Evolutionary conservation across 2,888 invertebrate species (phyloP).

Genomic region (Ormia ochracea): DNA sequence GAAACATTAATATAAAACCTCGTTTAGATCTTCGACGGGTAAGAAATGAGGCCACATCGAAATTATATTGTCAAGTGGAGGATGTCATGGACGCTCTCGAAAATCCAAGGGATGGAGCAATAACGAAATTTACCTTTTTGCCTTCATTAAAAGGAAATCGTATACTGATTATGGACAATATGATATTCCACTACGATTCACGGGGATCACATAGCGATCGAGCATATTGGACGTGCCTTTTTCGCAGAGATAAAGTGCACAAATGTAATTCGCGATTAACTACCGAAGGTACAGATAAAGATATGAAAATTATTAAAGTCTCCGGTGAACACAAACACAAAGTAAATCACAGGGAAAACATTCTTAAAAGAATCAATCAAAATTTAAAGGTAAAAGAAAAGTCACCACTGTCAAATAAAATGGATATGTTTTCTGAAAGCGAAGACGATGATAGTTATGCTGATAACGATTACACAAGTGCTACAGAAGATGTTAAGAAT

Average conservation of each 20-base stretch:
- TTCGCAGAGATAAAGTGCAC: slow-evolving; percentile 68
- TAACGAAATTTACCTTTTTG: slow-evolving; percentile 69
- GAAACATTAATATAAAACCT: slow-evolving; percentile 8
- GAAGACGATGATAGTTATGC: slow-evolving; percentile 18
- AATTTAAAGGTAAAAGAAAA: slow-evolving; percentile 39
- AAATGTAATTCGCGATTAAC: slow-evolving; percentile 71
- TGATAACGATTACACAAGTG: slow-evolving; percentile 2
- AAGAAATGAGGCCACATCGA: slow-evolving; percentile 47
- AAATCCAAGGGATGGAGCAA: slow-evolving; percentile 50
- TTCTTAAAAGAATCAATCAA: slow-evolving; percentile 47
- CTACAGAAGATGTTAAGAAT: neutral
- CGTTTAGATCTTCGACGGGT: slow-evolving; percentile 34
- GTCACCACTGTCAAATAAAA: neutral
- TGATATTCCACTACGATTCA: slow-evolving; percentile 71
- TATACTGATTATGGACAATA: slow-evolving; percentile 69
- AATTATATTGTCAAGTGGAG: slow-evolving; percentile 40
- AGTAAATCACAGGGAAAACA: slow-evolving; percentile 59
- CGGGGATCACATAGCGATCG: slow-evolving; percentile 68
- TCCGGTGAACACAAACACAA: slow-evolving; percentile 69
- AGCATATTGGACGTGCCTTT: slow-evolving; percentile 71
- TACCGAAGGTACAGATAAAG: slow-evolving; percentile 63
- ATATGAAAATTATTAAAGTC: slow-evolving; percentile 67
- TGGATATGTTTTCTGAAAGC: slow-evolving; percentile 17
- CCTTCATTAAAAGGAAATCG: slow-evolving; percentile 72
- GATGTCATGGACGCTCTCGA: slow-evolving; percentile 59